phyloP scores from a whole-genome alignment of 2,113 vertebrate genomes.

The Typhlomys cinereus region DNA sequence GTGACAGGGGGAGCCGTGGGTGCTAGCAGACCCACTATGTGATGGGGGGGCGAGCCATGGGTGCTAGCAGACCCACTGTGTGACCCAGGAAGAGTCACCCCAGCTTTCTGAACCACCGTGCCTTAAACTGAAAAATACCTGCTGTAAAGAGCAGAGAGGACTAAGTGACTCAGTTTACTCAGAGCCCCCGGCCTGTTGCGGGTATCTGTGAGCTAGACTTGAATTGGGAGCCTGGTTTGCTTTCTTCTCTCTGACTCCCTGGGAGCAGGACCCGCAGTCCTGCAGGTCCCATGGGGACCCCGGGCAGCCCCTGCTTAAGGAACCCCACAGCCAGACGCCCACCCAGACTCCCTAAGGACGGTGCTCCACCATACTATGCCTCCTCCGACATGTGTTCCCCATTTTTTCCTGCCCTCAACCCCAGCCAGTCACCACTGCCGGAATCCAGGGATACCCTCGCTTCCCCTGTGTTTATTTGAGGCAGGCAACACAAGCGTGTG shows the following conservation, averaged over 20 bases:
- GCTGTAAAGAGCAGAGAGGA: background rate
- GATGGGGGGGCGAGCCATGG: background rate
- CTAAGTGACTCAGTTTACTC: background rate
- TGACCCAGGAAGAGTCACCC: background rate
- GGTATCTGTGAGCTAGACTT: background rate
- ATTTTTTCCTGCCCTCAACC: background rate
- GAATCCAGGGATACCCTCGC: background rate
- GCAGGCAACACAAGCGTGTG: no score
- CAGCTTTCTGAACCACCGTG: background rate
- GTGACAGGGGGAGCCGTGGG: background rate
- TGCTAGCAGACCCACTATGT: background rate
- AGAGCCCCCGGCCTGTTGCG: no score
- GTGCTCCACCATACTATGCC: background rate
- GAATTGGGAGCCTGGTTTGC: background rate
- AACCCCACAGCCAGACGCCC: background rate
- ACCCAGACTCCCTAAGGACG: background rate
- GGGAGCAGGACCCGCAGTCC: background rate
- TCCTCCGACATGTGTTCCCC: background rate
- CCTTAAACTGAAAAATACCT: background rate
- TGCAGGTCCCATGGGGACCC: background rate
- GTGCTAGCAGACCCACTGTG: background rate
- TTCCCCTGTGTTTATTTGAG: no score
- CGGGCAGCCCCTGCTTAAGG: background rate
- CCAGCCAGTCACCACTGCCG: background rate
- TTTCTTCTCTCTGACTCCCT: fast-evolving